These are phyloP conservation scores for Bufo gargarizans DNA, from an alignment of 2,113 vertebrate genomes.

Conservation along the genomic window DNA sequence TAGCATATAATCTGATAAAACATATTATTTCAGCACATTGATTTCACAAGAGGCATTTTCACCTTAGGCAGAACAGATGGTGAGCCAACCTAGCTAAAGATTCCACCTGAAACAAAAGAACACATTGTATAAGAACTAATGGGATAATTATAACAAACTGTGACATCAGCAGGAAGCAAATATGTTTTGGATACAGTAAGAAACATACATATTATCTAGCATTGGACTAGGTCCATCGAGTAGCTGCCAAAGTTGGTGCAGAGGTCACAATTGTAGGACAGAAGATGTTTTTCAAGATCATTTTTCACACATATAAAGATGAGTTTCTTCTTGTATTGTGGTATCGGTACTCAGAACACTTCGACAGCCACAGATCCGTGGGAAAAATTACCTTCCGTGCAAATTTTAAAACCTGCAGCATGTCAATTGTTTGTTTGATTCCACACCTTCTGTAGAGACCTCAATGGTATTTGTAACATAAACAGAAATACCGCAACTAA, in stretches of 20 bases:
- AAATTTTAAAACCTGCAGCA: no score
- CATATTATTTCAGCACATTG: neutral
- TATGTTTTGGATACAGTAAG: neutral
- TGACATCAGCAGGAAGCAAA: neutral
- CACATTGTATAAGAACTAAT: slow-evolving; percentile 4
- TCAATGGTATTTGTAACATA: no score
- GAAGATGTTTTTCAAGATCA: neutral
- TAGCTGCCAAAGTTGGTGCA: neutral
- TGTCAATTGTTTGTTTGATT: no score
- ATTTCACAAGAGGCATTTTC: slow-evolving; percentile 4
- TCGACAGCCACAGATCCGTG: no score
- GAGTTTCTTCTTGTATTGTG: no score
- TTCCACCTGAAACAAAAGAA: slow-evolving; percentile 8
- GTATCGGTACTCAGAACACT: no score
- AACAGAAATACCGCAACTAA: no score
- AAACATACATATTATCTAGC: neutral
- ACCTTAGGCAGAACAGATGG: slow-evolving; percentile 23
- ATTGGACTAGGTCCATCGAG: neutral
- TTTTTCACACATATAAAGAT: neutral
- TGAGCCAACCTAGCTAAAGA: neutral
- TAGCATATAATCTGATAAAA: neutral
- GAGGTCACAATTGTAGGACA: neutral
- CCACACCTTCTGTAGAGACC: no score
- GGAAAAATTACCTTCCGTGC: no score
- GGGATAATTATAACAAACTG: neutral